phyloP scores from a whole-genome alignment of 2,888 invertebrate species.

The Neoitamus cyanurus region DNA sequence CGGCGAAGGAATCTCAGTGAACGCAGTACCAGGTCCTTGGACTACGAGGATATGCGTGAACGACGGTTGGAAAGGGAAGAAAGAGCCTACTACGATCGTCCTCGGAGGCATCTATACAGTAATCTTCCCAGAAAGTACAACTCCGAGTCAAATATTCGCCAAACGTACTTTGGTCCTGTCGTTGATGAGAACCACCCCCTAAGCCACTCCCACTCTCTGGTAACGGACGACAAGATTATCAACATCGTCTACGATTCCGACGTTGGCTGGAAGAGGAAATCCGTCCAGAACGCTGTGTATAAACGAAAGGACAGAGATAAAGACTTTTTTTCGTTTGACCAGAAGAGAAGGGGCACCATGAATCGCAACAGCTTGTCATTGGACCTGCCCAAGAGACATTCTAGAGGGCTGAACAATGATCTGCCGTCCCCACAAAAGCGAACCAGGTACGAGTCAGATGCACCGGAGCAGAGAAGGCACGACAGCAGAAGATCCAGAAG shows the following conservation, averaged over 20 bases:
- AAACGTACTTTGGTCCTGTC: conserved; percentile 64
- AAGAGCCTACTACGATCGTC: background rate
- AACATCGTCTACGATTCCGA: conserved; percentile 67
- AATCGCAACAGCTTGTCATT: conserved; percentile 63
- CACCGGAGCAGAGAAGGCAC: background rate
- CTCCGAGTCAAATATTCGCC: conserved; percentile 65
- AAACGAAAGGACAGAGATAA: conserved; percentile 23
- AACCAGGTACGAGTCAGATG: conserved; percentile 47
- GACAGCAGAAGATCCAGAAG: background rate
- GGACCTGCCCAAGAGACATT: conserved; percentile 61
- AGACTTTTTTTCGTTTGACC: background rate
- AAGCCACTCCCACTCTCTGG: conserved; percentile 66
- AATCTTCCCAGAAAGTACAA: conserved; percentile 58
- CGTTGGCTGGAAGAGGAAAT: conserved; percentile 66
- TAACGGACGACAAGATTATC: conserved; percentile 66
- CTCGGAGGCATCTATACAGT: background rate
- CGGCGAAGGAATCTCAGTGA: conserved; percentile 63
- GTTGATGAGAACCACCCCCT: conserved; percentile 63
- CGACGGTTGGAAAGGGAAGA: background rate
- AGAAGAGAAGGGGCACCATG: conserved; percentile 40
- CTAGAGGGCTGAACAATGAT: background rate
- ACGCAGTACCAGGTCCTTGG: conserved; percentile 63
- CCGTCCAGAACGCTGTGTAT: conserved; percentile 48
- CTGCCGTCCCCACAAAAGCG: conserved; percentile 55
- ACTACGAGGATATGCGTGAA: conserved; percentile 61